Percentiles rank a stretch among this genome's conserved stretches.
phyloP scores from a whole-genome alignment of 2,797 vertebrate genomes.

The Nannoperca australis region DNA sequence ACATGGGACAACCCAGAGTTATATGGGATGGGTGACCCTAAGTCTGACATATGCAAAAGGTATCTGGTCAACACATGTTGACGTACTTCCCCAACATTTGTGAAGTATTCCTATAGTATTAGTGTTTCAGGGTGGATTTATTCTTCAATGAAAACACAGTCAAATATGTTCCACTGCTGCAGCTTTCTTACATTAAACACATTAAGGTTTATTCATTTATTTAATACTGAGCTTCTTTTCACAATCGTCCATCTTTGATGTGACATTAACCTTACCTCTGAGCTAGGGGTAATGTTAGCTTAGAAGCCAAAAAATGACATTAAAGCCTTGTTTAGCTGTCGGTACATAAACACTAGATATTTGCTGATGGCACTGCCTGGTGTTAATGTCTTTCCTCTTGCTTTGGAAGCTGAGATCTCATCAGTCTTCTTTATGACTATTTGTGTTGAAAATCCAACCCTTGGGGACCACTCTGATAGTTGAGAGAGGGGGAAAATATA shows the following conservation, averaged over 20 bases:
- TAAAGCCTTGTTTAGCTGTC: constrained; percentile 60
- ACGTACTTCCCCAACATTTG: not conserved
- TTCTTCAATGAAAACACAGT: constrained; percentile 1
- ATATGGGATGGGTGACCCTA: too few species aligned
- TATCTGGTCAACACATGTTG: constrained; percentile 14
- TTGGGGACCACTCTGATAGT: constrained; percentile 41
- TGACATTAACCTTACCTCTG: constrained; percentile 27
- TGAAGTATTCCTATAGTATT: not conserved
- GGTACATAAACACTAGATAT: constrained; percentile 50
- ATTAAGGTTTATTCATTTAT: constrained; percentile 22
- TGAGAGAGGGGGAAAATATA: constrained; percentile 40
- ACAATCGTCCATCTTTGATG: constrained; percentile 23
- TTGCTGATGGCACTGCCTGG: constrained; percentile 51
- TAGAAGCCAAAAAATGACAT: constrained; percentile 37
- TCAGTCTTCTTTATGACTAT: constrained; percentile 73
- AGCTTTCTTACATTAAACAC: constrained; percentile 22
- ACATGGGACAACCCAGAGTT: too few species aligned
- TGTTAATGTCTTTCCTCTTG: constrained; percentile 53
- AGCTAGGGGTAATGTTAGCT: constrained; percentile 31
- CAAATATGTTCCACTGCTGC: constrained; percentile 7
- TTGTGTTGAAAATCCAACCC: constrained; percentile 65
- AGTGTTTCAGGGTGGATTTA: constrained; percentile 10
- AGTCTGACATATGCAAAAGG: constrained; percentile 20
- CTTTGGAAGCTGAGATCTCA: constrained; percentile 54
- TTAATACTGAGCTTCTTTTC: constrained; percentile 11